A percentile compares a stretch with the other conserved stretches of the same genome.
Evolutionary conservation across 1,140 invertebrate genomes (phyloP).

Genomic region (Drosophila grimshawi): DNA sequence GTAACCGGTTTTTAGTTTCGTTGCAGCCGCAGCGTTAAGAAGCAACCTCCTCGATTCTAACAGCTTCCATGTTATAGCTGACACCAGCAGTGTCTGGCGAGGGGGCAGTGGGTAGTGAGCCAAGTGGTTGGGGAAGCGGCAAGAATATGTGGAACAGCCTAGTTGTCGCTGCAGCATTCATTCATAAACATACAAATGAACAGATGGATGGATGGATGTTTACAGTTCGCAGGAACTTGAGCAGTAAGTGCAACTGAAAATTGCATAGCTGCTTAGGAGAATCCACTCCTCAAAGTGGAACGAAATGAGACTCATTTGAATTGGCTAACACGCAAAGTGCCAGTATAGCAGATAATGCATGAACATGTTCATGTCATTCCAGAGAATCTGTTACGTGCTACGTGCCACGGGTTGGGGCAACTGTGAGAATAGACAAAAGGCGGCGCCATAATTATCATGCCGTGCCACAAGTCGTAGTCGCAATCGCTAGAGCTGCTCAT

Average conservation of each 20-base stretch:
- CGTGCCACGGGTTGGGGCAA: neutral
- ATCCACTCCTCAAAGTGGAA: conserved; percentile 3
- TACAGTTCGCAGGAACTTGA: conserved; percentile 11
- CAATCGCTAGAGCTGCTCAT: conserved; percentile 42
- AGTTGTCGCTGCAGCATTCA: conserved; percentile 63
- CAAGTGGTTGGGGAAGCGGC: neutral
- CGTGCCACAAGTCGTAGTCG: conserved; percentile 47
- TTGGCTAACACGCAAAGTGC: conserved; percentile 74
- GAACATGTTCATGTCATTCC: conserved; percentile 24
- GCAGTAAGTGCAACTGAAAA: conserved; percentile 20
- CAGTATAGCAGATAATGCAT: conserved; percentile 39
- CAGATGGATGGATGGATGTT: neutral
- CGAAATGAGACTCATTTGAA: conserved; percentile 56
- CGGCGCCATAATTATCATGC: conserved; percentile 67
- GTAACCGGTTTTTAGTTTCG: conserved; percentile 71
- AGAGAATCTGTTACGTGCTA: conserved; percentile 37
- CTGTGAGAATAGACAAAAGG: conserved; percentile 36
- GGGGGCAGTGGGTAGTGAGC: neutral
- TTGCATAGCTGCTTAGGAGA: neutral
- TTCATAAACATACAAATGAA: conserved; percentile 54
- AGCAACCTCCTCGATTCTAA: conserved; percentile 6
- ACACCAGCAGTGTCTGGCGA: conserved; percentile 29
- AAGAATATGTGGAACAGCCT: conserved; percentile 55
- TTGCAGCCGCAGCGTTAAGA: conserved; percentile 34
- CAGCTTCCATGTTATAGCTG: conserved; percentile 43